A percentile compares a stretch with the other conserved stretches of the same genome.
Evolutionary conservation across 2,888 invertebrate species (phyloP).

Genomic region (Erebia aethiops): DNA sequence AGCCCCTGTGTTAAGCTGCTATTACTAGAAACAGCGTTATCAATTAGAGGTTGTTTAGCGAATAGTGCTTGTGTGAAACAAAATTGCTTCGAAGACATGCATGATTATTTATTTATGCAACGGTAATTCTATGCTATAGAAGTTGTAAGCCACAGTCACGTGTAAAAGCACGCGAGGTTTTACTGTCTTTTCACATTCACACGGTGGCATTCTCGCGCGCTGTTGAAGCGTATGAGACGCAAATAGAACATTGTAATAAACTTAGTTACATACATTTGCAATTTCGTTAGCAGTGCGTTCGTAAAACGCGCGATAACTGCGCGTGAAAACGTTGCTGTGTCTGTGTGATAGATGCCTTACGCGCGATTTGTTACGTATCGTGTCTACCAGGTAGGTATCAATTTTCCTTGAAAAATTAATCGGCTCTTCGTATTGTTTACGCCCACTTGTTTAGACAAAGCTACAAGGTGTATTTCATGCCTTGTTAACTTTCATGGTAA

Average conservation of each 20-base stretch:
- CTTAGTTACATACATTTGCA: too few species aligned
- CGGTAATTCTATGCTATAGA: slow-evolving; percentile 10
- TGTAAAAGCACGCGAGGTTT: slow-evolving; percentile 10
- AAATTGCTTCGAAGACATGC: not conserved
- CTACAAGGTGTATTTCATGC: not conserved
- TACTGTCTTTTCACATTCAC: not conserved
- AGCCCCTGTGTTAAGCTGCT: not conserved
- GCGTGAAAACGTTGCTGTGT: too few species aligned
- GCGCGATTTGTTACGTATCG: not conserved
- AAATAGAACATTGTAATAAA: too few species aligned
- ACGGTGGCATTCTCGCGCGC: too few species aligned
- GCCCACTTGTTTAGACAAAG: not conserved
- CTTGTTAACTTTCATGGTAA: too few species aligned
- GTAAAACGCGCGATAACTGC: too few species aligned
- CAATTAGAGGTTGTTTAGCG: not conserved
- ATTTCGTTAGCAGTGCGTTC: too few species aligned
- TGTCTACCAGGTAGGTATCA: not conserved
- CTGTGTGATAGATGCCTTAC: not conserved
- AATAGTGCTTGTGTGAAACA: not conserved
- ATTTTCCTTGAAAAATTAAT: slow-evolving; percentile 5
- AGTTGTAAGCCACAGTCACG: not conserved
- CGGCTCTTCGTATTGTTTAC: not conserved
- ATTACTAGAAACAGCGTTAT: not conserved
- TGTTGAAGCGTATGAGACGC: too few species aligned
- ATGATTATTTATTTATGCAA: slow-evolving; percentile 1